Percentiles rank a stretch among this genome's conserved stretches.
phyloP scores from a whole-genome alignment of 2,797 vertebrate genomes.

The Acipenser transmontanus region DNA sequence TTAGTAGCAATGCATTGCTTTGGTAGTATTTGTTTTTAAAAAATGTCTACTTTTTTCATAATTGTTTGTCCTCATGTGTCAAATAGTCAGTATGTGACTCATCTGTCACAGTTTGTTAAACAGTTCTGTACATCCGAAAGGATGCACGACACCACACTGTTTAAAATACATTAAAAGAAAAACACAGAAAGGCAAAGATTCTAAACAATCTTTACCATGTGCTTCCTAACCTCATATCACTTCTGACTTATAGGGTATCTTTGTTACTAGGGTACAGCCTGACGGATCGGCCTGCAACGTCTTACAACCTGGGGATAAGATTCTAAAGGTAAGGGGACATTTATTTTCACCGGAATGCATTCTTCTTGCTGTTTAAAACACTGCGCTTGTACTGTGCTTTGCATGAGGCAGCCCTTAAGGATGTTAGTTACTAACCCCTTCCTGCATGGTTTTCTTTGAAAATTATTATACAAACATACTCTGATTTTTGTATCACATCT shows the following conservation, averaged over 20 bases:
- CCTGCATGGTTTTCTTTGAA: too few relatives aligned
- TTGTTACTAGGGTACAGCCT: constrained; percentile 99
- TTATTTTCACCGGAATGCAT: constrained; percentile 34
- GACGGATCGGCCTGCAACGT: constrained; percentile 86
- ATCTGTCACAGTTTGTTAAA: too few relatives aligned
- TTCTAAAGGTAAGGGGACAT: constrained; percentile 82
- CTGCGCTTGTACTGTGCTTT: constrained; percentile 22
- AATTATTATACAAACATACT: too few relatives aligned
- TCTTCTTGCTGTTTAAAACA: constrained; percentile 20
- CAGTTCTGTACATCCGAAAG: too few relatives aligned
- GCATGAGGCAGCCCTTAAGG: constrained; percentile 33
- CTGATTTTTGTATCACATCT: too few relatives aligned
- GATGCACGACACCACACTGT: too few relatives aligned
- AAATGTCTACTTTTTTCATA: too few relatives aligned
- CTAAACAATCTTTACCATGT: constrained; percentile 76
- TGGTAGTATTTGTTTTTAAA: too few relatives aligned
- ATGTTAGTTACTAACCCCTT: too few relatives aligned
- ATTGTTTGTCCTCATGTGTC: too few relatives aligned
- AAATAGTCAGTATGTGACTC: too few relatives aligned
- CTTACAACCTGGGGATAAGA: constrained; percentile 96
- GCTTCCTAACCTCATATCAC: constrained; percentile 97
- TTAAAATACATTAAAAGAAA: constrained; percentile 8
- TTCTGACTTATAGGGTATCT: constrained; percentile 99
- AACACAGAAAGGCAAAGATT: constrained; percentile 71
- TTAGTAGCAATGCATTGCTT: too few relatives aligned